These are phyloP conservation scores for Fratercula arctica DNA, from an alignment of 2,797 vertebrate species.

Conservation along the genomic window DNA sequence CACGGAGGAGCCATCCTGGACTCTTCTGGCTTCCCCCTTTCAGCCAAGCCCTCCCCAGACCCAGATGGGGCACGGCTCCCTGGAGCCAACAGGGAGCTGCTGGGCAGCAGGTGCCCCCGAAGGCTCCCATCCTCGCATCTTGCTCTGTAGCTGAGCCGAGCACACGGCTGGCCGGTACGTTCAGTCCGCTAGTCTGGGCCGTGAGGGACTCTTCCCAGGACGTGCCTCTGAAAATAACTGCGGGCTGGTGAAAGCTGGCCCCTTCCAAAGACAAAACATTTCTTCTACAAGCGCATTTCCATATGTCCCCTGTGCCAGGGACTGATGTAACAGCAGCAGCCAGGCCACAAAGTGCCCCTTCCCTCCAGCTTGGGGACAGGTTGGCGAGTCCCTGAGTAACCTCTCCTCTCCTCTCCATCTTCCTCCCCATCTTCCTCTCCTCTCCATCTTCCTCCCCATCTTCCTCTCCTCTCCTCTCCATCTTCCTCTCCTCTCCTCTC, in stretches of 20 bases:
- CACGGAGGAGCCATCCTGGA: neutral
- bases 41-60: neutral
- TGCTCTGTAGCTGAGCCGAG: neutral
- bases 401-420: neutral
- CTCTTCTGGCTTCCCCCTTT: neutral
- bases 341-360: neutral
- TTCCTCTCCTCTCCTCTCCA: too few relatives aligned
- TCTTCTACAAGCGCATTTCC: neutral
- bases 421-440: too few relatives aligned
- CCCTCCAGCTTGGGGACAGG: neutral
- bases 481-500: too few relatives aligned
- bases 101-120: neutral
- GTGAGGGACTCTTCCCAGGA: neutral
- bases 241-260: neutral
- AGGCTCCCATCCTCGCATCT: neutral
- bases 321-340: neutral
- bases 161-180: rapidly evolving
- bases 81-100: rapidly evolving
- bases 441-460: too few relatives aligned
- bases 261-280: neutral
- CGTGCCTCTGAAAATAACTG: neutral
- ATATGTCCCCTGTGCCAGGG: neutral
- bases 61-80: neutral
- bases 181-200: neutral
- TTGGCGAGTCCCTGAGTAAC: neutral